Evolutionary conservation across 2,113 vertebrate species (phyloP).

Genomic region (Dermatemys mawii): DNA sequence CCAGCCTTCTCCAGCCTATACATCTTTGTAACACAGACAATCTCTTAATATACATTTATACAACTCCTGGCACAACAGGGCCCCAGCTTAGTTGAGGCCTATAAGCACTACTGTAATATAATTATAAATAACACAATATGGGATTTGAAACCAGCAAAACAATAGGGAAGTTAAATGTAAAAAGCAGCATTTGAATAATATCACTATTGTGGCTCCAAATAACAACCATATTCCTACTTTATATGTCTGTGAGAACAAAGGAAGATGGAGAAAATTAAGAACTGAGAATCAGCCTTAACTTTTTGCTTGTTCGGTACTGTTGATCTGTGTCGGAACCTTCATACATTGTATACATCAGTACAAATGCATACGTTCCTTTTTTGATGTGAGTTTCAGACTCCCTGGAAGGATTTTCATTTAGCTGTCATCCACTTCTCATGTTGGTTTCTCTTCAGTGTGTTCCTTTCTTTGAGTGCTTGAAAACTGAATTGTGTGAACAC

Average conservation of each 20-base stretch:
- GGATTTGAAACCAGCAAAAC: not conserved
- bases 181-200: not conserved
- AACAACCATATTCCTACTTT: not conserved
- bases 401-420: conserved; percentile 5
- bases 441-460: not conserved
- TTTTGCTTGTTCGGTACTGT: not conserved
- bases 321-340: not conserved
- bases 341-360: not conserved
- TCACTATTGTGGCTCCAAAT: not conserved
- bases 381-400: not conserved
- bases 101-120: not conserved
- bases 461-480: not conserved
- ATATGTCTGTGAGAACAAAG: not conserved
- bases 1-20: not conserved
- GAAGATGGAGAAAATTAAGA: not conserved
- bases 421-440: not conserved
- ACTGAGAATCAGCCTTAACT: not conserved
- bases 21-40: not conserved
- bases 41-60: not conserved
- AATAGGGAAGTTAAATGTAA: not conserved
- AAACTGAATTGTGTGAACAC: conserved; percentile 11
- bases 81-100: not conserved
- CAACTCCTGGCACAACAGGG: not conserved
- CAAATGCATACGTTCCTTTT: not conserved
- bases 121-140: not conserved